Evolutionary conservation across 2,797 vertebrate genomes (phyloP), one percentile per base, ranked within the genome.

Genomic region (Acipenser transmontanus): DNA sequence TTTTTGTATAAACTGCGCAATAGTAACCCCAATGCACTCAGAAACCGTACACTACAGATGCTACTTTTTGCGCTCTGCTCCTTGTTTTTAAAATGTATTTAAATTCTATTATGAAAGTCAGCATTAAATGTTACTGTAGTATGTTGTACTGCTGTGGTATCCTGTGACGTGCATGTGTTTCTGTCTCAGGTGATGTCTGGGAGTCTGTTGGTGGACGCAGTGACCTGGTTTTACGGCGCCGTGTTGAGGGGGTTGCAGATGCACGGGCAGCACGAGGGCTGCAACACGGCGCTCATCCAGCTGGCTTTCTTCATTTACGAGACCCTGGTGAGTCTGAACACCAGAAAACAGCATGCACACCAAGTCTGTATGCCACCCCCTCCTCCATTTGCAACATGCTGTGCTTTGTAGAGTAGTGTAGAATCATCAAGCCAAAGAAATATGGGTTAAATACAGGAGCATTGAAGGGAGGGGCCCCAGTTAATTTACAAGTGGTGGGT

Each of bases 271-370:
- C 97, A 99, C 0, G 93, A 98, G 0, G 92, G 92, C 69, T 98
- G 96, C 84, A 93, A 93, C 76, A 83, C 85, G 1, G 85, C 92
- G 8, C 91, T 99, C 50, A 89, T 91, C 70, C 89, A 93, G 69
- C 84, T 99, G 79, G 95, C 95, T 11, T 92, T 97, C 86, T 85
- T 94, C 77, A 94, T 97, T 77, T 99, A 98, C 4, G 97, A 97
- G 67, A 88, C 89, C 20, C 84, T 99, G 93, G 97, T 99, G 80
- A 91, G 93, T 71, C 69, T 34, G 34, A 34, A 34, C 34, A 34
- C 34, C 34, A 34, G 34, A 34, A 34, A 34, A 34, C 34, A 34
- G 34, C 34, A 3, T 34, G 4, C 34, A 34, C 34, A 34, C 34
- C 34, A 4, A 34, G 34, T 4, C 2, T 34, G 34, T 4, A 4